A percentile compares a stretch with the other conserved stretches of the same genome.
phyloP scores from a whole-genome alignment of 2,888 invertebrate genomes.

The Octodonta nipae region DNA sequence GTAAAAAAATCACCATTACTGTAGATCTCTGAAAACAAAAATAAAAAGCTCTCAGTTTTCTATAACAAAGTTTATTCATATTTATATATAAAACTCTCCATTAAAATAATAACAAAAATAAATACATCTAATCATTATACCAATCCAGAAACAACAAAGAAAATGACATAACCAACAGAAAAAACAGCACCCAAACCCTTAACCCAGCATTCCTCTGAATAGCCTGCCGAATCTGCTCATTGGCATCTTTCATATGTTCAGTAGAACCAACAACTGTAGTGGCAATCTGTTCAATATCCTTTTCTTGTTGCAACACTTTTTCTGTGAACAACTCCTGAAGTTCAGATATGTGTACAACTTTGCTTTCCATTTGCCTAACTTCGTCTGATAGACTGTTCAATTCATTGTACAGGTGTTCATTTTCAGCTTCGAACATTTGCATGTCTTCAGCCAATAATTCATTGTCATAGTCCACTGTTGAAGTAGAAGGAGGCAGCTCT shows the following conservation, averaged over 20 bases:
- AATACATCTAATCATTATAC: slow-evolving; percentile 71
- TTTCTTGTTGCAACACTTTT: slow-evolving; percentile 87
- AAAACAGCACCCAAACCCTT: slow-evolving; percentile 87
- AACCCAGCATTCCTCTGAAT: slow-evolving; percentile 94
- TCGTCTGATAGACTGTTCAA: slow-evolving; percentile 81
- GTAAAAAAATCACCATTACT: no score
- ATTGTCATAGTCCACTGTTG: slow-evolving; percentile 40
- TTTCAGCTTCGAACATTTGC: slow-evolving; percentile 87
- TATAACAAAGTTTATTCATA: no score
- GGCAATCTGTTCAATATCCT: slow-evolving; percentile 80
- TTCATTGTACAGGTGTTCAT: slow-evolving; percentile 73
- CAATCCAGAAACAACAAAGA: slow-evolving; percentile 92
- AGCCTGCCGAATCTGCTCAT: slow-evolving; percentile 92
- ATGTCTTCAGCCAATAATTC: slow-evolving; percentile 72
- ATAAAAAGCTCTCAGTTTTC: no score
- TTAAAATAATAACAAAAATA: no score
- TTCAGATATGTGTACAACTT: slow-evolving; percentile 89
- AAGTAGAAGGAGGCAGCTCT: slow-evolving; percentile 6
- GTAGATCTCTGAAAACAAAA: no score
- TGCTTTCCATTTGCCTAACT: slow-evolving; percentile 76
- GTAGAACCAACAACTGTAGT: slow-evolving; percentile 82
- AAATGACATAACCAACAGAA: slow-evolving; percentile 89
- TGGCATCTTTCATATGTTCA: slow-evolving; percentile 90
- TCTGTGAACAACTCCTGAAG: slow-evolving; percentile 93
- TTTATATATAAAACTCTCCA: no score